Base-by-base conservation (phyloP, 1,140 invertebrate species). In the Oscheius sp. region DNA sequence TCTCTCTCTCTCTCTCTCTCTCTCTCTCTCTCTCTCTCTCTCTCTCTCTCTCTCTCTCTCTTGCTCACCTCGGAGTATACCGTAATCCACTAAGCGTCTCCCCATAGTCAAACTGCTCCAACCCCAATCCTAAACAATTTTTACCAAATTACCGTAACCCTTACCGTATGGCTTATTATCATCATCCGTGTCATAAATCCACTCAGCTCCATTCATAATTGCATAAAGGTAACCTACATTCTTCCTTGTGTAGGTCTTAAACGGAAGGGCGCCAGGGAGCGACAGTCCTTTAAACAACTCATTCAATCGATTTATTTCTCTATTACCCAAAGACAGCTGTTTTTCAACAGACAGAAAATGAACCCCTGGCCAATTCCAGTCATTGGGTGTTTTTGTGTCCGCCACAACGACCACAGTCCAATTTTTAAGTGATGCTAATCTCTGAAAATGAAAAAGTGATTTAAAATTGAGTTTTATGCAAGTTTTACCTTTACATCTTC, bases 111-210 rank as follows among this genome's bases (percentile, higher is more conserved):
- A 68, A 68, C 28, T 69, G 61, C 49, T 52, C n/a, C 63, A 68
- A 26, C 20, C 71, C 71, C n/a, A 18, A 18, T 18, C 67, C 52
- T 75, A 71, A 64, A 74, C 31, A 20, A 67, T 1, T 3, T 29
- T 3, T 45, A 32, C 2, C 34, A 3, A 28, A 10, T 34, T 1
- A 28, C 0, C 23, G 13, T 15, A 26, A 18, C 23, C 32, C 63
- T 31, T 55, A 68, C 49, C 76, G 59, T 68, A 26, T 15, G 79
- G 82, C n/a, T 75, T 62, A 67, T 85, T 84, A 67, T 85, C 84
- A 74, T 85, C 84, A 65, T 85, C 84, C 28, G 84, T 83, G 64
- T 85, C 84, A 72, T 85, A 85, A 46, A 85, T 83, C 66, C 77
- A 79, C 64, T 81, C 52, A 23, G 84, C 84, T 46, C 84, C 82